A percentile compares a stretch with the other conserved stretches of the same genome.
Evolutionary conservation across 92 coral and sea anemone species (phyloP).

Genomic region (Metridium senile): DNA sequence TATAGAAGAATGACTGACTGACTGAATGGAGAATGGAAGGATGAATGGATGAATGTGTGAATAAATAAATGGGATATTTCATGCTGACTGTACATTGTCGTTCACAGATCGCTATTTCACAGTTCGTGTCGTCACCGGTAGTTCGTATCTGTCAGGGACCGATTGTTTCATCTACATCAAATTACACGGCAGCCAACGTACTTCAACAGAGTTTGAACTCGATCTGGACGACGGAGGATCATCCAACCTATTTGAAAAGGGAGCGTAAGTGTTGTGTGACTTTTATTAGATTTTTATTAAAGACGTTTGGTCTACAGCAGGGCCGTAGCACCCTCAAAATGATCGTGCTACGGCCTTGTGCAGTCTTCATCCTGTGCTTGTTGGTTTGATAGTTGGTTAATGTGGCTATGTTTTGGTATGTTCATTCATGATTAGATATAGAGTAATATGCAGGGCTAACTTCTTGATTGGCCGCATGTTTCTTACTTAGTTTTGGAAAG

Average conservation of each 20-base stretch:
- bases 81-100: too few species aligned
- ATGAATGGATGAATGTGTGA: neutral
- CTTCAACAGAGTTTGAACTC: conserved; percentile 27
- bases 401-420: too few species aligned
- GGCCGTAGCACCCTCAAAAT: neutral
- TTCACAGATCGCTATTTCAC: conserved; percentile 11
- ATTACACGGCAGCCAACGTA: conserved; percentile 14
- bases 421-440: too few species aligned
- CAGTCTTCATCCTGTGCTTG: too few species aligned
- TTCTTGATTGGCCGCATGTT: too few species aligned
- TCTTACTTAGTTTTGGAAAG: too few species aligned
- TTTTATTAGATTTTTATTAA: neutral
- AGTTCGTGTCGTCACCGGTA: neutral
- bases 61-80: too few species aligned
- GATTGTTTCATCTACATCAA: conserved; percentile 30
- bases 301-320: neutral
- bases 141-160: neutral
- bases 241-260: conserved; percentile 8
- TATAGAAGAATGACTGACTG: neutral
- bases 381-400: too few species aligned
- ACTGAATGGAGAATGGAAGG: neutral
- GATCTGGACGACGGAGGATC: conserved; percentile 4
- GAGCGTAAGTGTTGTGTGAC: conserved; percentile 16
- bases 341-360: too few species aligned
- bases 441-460: too few species aligned